These are phyloP conservation scores for Carcharodon carcharias DNA, from an alignment of 2,797 vertebrate genomes.

Conservation along the genomic window DNA sequence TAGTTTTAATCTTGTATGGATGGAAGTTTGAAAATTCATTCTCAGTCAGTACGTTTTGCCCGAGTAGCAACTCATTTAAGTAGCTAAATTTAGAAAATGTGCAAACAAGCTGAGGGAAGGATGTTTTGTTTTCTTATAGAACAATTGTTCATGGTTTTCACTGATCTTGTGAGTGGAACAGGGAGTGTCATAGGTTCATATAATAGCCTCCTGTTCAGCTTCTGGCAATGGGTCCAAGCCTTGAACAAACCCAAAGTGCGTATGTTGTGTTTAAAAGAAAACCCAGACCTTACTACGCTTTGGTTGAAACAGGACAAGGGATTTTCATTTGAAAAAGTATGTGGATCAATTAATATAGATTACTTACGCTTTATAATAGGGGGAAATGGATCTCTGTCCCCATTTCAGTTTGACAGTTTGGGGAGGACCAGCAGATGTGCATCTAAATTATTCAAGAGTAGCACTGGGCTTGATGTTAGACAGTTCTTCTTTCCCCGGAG, in stretches of 20 bases:
- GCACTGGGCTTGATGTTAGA: not conserved
- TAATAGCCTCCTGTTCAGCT: not conserved
- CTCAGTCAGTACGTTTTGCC: not conserved
- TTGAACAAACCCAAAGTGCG: not conserved
- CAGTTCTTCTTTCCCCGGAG: not conserved
- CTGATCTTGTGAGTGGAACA: not conserved
- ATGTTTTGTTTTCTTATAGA: not conserved
- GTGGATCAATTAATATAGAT: not conserved
- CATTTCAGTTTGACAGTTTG: not conserved
- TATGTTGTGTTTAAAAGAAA: not conserved
- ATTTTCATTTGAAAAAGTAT: not conserved
- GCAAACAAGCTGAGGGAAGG: not conserved
- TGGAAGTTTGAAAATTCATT: not conserved
- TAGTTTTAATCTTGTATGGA: not conserved
- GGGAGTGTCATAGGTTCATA: not conserved
- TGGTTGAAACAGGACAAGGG: not conserved
- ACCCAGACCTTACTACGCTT: not conserved
- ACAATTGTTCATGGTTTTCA: not conserved
- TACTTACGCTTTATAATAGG: not conserved
- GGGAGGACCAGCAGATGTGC: not conserved
- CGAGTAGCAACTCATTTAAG: not conserved
- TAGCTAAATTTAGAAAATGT: not conserved
- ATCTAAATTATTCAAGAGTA: not conserved
- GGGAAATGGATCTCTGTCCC: not conserved
- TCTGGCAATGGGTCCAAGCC: not conserved